A percentile compares a stretch with the other conserved stretches of the same genome.
Conservation (phyloP, 2,888 invertebrate species). For the Nycteola revayana region DNA sequence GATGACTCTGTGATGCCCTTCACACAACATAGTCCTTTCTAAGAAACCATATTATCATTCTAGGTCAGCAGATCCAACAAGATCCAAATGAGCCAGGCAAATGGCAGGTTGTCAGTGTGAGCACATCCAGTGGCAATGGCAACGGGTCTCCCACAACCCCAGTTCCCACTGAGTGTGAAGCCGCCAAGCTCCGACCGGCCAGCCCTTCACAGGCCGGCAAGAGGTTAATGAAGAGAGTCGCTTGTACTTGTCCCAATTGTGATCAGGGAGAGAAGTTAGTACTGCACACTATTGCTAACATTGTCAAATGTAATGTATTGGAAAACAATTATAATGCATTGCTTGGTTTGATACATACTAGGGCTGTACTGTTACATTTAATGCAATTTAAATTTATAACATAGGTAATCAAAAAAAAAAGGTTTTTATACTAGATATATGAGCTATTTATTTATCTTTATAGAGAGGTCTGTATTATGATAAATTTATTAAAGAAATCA, state of each 20-base stretch:
- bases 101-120: slow-evolving; percentile 87
- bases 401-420: not conserved
- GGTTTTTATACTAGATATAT: too few species aligned
- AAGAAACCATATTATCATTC: too few species aligned
- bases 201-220: slow-evolving; percentile 53
- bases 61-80: slow-evolving; percentile 88
- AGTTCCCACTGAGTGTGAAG: slow-evolving; percentile 59
- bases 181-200: slow-evolving; percentile 48
- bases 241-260: slow-evolving; percentile 99
- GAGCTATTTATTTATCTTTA: too few species aligned
- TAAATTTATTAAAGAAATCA: too few species aligned
- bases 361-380: too few species aligned
- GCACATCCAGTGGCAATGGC: slow-evolving; percentile 30
- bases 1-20: too few species aligned
- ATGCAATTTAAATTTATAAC: not conserved
- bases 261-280: slow-evolving; percentile 90
- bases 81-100: slow-evolving; percentile 92
- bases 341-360: not conserved
- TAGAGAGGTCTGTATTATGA: too few species aligned
- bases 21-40: too few species aligned
- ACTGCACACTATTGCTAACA: not conserved
- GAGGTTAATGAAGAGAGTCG: slow-evolving; percentile 90
- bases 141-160: slow-evolving; percentile 36
- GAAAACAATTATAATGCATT: not conserved
- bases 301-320: not conserved